Evolutionary conservation across 2,797 vertebrate genomes (phyloP).

Genomic region (Clarias pachynema): DNA sequence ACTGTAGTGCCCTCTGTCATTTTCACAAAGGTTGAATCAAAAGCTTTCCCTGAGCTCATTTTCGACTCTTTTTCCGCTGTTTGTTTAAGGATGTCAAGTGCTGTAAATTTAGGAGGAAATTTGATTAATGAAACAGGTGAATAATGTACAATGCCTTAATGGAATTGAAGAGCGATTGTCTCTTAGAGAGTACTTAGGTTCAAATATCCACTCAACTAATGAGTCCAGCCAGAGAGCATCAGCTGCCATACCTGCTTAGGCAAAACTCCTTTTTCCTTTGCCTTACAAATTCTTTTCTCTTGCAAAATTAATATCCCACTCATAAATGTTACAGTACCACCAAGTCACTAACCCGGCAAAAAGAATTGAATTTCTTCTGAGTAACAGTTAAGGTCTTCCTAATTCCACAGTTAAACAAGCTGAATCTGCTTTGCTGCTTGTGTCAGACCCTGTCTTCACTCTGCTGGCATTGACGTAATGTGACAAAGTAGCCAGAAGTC

Average conservation of each 20-base stretch:
- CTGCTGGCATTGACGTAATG: background rate
- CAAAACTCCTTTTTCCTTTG: slow-evolving; percentile 50
- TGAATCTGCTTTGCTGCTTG: background rate
- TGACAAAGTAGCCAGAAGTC: slow-evolving; percentile 20
- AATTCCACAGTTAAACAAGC: background rate
- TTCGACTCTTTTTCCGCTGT: slow-evolving; percentile 25
- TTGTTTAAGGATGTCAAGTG: slow-evolving; percentile 66
- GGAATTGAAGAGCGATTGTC: slow-evolving; percentile 70
- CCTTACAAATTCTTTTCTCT: slow-evolving; percentile 26
- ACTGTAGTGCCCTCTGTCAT: slow-evolving; percentile 49
- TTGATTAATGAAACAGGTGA: slow-evolving; percentile 76
- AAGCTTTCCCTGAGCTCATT: slow-evolving; percentile 43
- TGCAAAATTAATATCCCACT: background rate
- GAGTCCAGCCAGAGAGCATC: slow-evolving; percentile 70
- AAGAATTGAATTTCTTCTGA: background rate
- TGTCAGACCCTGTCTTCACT: slow-evolving; percentile 19
- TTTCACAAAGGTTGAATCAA: slow-evolving; percentile 47
- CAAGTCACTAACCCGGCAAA: background rate
- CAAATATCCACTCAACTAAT: slow-evolving; percentile 86
- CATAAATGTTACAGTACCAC: background rate
- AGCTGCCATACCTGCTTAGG: slow-evolving; percentile 64
- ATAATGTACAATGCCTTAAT: slow-evolving; percentile 85
- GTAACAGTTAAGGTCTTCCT: background rate
- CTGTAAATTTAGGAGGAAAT: slow-evolving; percentile 73
- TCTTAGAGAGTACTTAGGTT: slow-evolving; percentile 67